phyloP scores from a whole-genome alignment of 2,797 vertebrate genomes.

The Diceros bicornis region DNA sequence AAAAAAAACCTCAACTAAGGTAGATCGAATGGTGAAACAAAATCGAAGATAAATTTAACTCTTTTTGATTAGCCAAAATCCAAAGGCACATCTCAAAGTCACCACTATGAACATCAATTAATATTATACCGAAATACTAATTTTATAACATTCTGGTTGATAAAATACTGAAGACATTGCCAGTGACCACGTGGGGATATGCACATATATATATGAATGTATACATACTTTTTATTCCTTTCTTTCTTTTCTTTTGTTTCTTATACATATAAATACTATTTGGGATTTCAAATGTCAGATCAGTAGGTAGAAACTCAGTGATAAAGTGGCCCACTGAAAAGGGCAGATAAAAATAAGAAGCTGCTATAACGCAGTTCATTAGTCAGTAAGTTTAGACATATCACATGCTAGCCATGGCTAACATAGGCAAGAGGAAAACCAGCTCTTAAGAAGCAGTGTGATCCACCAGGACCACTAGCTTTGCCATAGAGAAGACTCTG shows the following conservation, averaged over 20 bases:
- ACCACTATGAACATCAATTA: background rate
- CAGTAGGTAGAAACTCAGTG: background rate
- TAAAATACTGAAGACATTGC: background rate
- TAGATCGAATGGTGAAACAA: background rate
- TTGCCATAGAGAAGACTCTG: background rate
- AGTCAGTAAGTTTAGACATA: background rate
- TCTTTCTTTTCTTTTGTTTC: background rate
- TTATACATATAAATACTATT: background rate
- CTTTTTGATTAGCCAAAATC: slow-evolving; percentile 17
- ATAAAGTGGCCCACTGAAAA: background rate
- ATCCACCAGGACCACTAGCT: background rate
- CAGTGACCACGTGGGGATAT: background rate
- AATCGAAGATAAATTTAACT: slow-evolving; percentile 38
- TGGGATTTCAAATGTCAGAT: slow-evolving; percentile 52
- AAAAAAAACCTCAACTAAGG: background rate
- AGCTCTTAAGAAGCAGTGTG: background rate
- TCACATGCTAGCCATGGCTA: background rate
- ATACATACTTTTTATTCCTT: background rate
- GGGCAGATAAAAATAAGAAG: slow-evolving; percentile 39
- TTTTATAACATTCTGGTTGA: background rate
- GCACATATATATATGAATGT: background rate
- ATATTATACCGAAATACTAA: slow-evolving; percentile 43
- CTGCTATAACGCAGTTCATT: background rate
- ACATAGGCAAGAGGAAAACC: background rate
- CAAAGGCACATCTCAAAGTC: slow-evolving; percentile 38